phyloP scores from a whole-genome alignment of 2,888 invertebrate species.

The Ecliptopera silaceata region DNA sequence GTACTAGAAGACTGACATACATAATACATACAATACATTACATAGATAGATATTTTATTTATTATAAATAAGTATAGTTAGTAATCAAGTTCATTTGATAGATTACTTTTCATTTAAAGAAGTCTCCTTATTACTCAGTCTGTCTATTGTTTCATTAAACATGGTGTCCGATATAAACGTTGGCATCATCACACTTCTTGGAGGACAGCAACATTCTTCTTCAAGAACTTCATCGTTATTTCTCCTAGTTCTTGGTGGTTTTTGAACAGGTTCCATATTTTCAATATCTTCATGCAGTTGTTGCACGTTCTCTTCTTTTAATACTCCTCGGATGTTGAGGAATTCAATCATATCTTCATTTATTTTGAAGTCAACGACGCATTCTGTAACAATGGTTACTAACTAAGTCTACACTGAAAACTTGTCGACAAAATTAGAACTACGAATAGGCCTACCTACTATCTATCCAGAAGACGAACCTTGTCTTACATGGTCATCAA shows the following conservation, averaged over 20 bases:
- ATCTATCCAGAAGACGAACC: too few species aligned
- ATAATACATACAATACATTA: too few species aligned
- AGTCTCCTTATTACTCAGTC: constrained; percentile 23
- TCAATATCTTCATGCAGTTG: constrained; percentile 33
- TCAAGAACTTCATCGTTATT: constrained; percentile 23
- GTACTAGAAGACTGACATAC: too few species aligned
- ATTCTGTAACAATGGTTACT: constrained; percentile 58
- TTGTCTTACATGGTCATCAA: too few species aligned
- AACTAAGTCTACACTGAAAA: too few species aligned
- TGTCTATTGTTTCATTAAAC: constrained; percentile 48
- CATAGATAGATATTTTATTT: too few species aligned
- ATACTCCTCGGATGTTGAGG: constrained; percentile 49
- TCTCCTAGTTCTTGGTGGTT: constrained; percentile 21
- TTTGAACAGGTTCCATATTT: not conserved
- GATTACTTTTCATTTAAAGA: not conserved
- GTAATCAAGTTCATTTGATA: not conserved
- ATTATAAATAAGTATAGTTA: too few species aligned
- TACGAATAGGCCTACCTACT: too few species aligned
- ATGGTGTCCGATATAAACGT: constrained; percentile 58
- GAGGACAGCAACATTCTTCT: constrained; percentile 57
- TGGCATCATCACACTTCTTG: constrained; percentile 51
- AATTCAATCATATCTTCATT: constrained; percentile 53
- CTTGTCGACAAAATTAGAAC: too few species aligned
- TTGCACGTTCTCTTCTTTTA: constrained; percentile 41
- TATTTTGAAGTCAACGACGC: constrained; percentile 51